A percentile compares a stretch with the other conserved stretches of the same genome.
phyloP scores from a whole-genome alignment of 2,113 vertebrate species.

The Hypocryptadius cinnamomeus region DNA sequence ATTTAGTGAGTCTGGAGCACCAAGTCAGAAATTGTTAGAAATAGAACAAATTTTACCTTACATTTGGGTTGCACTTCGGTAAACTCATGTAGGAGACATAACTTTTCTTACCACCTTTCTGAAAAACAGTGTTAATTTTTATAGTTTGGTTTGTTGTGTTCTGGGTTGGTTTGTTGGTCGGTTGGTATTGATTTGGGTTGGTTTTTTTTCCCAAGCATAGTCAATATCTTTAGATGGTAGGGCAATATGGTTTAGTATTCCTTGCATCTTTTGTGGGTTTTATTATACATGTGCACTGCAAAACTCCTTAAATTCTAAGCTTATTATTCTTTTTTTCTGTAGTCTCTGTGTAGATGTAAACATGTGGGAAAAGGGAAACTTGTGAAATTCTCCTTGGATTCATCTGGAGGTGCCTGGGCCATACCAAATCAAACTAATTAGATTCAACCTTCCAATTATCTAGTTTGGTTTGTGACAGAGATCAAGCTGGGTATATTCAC shows the following conservation, averaged over 20 bases:
- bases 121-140: neutral
- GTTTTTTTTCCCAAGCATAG: accelerated
- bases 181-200: neutral
- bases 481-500: neutral
- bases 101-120: neutral
- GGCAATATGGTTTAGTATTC: neutral
- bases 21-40: neutral
- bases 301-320: neutral
- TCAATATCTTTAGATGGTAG: neutral
- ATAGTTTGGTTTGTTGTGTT: neutral
- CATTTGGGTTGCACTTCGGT: neutral
- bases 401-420: neutral
- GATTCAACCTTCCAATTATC: neutral
- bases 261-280: neutral
- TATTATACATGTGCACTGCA: neutral
- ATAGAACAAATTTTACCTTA: neutral
- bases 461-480: neutral
- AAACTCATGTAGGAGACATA: neutral
- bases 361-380: neutral
- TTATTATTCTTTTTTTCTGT: neutral
- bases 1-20: neutral
- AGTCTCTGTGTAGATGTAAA: neutral
- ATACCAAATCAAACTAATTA: neutral
- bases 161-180: neutral
- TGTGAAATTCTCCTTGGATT: neutral